Conservation (phyloP, 2,113 vertebrate genomes). For the Poeciliopsis occidentalis region DNA sequence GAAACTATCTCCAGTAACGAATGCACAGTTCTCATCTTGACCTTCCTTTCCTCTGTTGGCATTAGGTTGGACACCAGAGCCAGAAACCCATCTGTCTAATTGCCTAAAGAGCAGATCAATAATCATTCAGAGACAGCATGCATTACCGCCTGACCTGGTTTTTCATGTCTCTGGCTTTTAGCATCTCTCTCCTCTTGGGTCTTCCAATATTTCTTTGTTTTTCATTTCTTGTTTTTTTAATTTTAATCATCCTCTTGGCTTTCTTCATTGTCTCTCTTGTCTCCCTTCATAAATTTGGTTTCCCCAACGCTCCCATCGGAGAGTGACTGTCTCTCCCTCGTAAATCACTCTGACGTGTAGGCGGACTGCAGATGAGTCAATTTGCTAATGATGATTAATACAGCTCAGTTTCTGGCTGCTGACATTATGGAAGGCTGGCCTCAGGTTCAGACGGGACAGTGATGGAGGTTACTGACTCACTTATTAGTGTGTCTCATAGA, state of each 20-base stretch:
- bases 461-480: constrained; percentile 47
- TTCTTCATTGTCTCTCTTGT: not conserved
- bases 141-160: constrained; percentile 51
- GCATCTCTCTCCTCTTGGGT: constrained; percentile 3
- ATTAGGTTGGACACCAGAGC: constrained; percentile 16
- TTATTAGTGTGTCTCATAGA: not conserved
- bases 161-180: constrained; percentile 25
- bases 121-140: constrained; percentile 22
- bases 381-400: constrained; percentile 58
- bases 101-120: constrained; percentile 63
- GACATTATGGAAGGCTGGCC: constrained; percentile 21
- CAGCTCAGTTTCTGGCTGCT: constrained; percentile 27
- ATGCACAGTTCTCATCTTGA: constrained; percentile 31
- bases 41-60: constrained; percentile 36
- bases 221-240: not conserved
- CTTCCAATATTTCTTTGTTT: not conserved
- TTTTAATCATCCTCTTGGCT: not conserved
- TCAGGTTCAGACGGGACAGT: constrained; percentile 25
- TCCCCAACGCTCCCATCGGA: not conserved
- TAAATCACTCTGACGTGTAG: constrained; percentile 35
- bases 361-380: constrained; percentile 41
- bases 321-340: constrained; percentile 10
- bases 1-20: constrained; percentile 9
- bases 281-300: constrained; percentile 4
- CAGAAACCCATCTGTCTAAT: constrained; percentile 58